Conservation (phyloP, 2,888 invertebrate species). For the Parnassius orleans region DNA sequence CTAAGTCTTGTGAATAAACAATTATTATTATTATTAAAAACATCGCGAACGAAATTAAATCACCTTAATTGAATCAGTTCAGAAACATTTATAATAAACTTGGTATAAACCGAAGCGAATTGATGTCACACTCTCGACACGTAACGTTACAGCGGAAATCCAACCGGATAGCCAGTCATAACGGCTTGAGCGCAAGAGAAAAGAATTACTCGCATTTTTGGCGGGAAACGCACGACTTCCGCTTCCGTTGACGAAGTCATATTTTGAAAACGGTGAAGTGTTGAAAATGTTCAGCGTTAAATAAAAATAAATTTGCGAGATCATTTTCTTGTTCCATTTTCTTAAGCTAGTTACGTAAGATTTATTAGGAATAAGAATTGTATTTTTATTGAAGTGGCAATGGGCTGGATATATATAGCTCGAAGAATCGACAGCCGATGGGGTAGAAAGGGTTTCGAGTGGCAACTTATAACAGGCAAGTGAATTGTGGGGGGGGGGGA, state of each 20-base stretch:
- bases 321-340: too few species aligned
- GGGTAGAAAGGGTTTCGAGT: too few species aligned
- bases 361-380: too few species aligned
- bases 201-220: slow-evolving; percentile 71
- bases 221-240: slow-evolving; percentile 69
- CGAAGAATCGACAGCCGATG: too few species aligned
- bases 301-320: not conserved
- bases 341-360: too few species aligned
- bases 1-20: too few species aligned
- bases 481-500: too few species aligned
- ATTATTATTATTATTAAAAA: too few species aligned
- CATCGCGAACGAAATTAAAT: not conserved
- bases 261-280: slow-evolving; percentile 4
- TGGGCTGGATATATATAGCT: too few species aligned
- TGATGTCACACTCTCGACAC: slow-evolving; percentile 36
- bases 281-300: not conserved
- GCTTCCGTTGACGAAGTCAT: slow-evolving; percentile 40
- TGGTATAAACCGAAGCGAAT: slow-evolving; percentile 20
- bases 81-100: slow-evolving; percentile 16
- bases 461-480: too few species aligned
- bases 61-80: slow-evolving; percentile 11
- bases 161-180: slow-evolving; percentile 65
- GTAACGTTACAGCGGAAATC: slow-evolving; percentile 59
- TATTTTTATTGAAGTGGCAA: too few species aligned
- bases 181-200: slow-evolving; percentile 65